Evolutionary conservation across 1,140 invertebrate genomes (phyloP).

Genomic region (Battus philenor): DNA sequence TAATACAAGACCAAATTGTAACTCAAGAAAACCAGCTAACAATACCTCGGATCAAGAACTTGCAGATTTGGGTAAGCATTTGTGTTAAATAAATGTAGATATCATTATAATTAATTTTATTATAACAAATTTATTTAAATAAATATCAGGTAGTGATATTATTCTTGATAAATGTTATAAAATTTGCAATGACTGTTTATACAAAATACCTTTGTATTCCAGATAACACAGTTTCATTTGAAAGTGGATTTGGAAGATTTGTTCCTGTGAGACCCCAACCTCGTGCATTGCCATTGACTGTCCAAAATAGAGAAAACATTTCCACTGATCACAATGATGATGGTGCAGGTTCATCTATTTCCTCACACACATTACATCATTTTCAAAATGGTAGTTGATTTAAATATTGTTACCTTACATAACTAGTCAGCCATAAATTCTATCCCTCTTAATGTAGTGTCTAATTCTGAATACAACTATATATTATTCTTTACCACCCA

Average conservation of each 20-base stretch:
- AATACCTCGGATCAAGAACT: constrained; percentile 67
- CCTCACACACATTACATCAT: constrained; percentile 58
- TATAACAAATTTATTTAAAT: background rate
- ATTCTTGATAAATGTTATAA: background rate
- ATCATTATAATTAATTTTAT: constrained; percentile 1
- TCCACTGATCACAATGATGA: constrained; percentile 51
- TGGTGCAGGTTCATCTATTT: constrained; percentile 37
- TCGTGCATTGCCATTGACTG: constrained; percentile 54
- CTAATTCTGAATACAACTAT: too few relatives aligned
- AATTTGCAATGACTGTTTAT: background rate
- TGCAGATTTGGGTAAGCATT: constrained; percentile 55
- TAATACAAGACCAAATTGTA: constrained; percentile 64
- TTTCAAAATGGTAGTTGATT: constrained; percentile 71
- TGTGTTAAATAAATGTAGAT: constrained; percentile 6
- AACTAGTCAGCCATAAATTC: too few relatives aligned
- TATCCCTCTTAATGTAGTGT: too few relatives aligned
- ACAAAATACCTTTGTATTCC: constrained; percentile 20
- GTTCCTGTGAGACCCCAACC: constrained; percentile 71
- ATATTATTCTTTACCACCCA: too few relatives aligned
- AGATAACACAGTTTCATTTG: constrained; percentile 63
- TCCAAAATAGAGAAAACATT: constrained; percentile 56
- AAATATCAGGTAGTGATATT: too few relatives aligned
- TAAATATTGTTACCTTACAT: too few relatives aligned
- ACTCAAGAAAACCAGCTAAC: constrained; percentile 67
- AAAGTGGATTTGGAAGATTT: constrained; percentile 70